Evolutionary conservation across 2,888 invertebrate genomes (phyloP).

Genomic region (Drosophila buzzatii): DNA sequence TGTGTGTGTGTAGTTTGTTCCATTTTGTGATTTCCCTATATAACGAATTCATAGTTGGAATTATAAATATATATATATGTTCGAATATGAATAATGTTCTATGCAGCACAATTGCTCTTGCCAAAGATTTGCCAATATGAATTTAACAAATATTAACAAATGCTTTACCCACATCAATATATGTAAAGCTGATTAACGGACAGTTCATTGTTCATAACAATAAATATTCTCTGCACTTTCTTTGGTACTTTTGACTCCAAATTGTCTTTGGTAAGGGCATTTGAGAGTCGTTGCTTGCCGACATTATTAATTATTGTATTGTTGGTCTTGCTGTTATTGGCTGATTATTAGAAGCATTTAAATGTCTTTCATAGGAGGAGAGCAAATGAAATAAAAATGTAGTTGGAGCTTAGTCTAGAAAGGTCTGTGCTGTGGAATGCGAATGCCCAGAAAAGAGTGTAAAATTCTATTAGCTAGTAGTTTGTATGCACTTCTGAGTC

Average conservation of each 20-base stretch:
- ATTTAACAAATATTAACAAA: too few relatives aligned
- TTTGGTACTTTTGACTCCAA: neutral
- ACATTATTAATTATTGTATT: constrained; percentile 17
- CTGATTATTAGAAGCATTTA: constrained; percentile 58
- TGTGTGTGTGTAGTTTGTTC: constrained; percentile 38
- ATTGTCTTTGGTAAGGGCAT: constrained; percentile 41
- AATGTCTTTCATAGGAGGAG: constrained; percentile 50
- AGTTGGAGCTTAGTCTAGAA: constrained; percentile 44
- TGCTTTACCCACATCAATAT: too few relatives aligned
- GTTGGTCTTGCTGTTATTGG: constrained; percentile 30
- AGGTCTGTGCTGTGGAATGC: constrained; percentile 35
- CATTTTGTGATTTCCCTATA: constrained; percentile 40
- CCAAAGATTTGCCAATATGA: constrained; percentile 2
- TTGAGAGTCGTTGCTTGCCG: constrained; percentile 41
- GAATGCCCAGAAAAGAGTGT: constrained; percentile 49
- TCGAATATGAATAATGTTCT: constrained; percentile 40
- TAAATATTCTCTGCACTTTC: neutral
- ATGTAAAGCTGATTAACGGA: neutral
- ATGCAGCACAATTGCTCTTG: constrained; percentile 45
- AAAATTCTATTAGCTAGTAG: constrained; percentile 50
- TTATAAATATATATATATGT: constrained; percentile 46
- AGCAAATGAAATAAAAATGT: constrained; percentile 56
- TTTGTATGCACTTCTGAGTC: constrained; percentile 20
- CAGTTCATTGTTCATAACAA: neutral
- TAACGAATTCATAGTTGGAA: constrained; percentile 45